A percentile compares a stretch with the other conserved stretches of the same genome.
Evolutionary conservation across 2,888 invertebrate species (phyloP).

Genomic region (Nemapogon koenigi): DNA sequence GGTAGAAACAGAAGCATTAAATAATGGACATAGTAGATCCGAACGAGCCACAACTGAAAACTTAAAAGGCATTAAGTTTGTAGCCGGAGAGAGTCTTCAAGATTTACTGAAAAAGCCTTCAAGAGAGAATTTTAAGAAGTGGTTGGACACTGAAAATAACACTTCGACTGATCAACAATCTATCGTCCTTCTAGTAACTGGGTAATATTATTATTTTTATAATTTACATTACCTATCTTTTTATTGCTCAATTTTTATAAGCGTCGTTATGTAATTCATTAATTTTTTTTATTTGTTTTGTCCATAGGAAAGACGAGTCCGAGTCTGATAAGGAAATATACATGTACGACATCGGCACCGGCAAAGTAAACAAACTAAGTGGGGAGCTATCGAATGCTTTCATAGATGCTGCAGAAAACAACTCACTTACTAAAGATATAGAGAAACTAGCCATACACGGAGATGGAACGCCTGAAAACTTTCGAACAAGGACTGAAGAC

Average conservation of each 20-base stretch:
- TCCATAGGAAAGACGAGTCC: conserved; percentile 44
- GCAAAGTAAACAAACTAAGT: conserved; percentile 76
- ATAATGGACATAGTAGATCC: conserved; percentile 48
- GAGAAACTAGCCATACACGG: conserved; percentile 63
- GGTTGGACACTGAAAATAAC: conserved; percentile 79
- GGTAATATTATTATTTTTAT: conserved; percentile 59
- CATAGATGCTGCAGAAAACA: conserved; percentile 87
- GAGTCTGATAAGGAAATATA: conserved; percentile 77
- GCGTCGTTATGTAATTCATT: too few relatives aligned
- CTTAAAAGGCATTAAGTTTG: conserved; percentile 73
- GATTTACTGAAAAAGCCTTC: conserved; percentile 77
- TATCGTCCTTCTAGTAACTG: conserved; percentile 81
- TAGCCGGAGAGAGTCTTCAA: conserved; percentile 78
- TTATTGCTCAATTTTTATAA: too few relatives aligned
- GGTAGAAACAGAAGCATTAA: conserved; percentile 72
- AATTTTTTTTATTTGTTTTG: conserved; percentile 21
- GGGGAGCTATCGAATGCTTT: conserved; percentile 86
- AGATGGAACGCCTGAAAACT: conserved; percentile 50
- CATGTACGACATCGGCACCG: conserved; percentile 82
- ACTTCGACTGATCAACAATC: conserved; percentile 79
- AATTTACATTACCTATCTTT: too few relatives aligned
- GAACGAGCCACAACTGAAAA: conserved; percentile 62
- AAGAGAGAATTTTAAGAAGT: conserved; percentile 78
- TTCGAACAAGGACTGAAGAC: conserved; percentile 30
- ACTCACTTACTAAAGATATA: conserved; percentile 71